phyloP scores from a whole-genome alignment of 2,888 invertebrate genomes.

The Spialia ferax region DNA sequence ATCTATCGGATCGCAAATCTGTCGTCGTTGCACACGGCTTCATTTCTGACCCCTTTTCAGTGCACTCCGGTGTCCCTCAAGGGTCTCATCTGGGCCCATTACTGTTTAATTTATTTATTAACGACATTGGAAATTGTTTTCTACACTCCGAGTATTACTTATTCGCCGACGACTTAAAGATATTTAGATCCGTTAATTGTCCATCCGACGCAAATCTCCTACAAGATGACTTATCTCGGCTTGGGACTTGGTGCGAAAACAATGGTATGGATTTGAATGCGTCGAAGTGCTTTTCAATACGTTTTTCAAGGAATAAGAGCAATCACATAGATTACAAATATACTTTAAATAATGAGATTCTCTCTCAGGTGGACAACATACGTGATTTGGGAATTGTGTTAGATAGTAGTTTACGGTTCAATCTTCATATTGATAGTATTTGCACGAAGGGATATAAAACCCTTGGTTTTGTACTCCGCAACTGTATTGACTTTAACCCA shows the following conservation, averaged over 20 bases:
- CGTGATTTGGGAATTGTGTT: neutral
- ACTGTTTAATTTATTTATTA: conserved; percentile 29
- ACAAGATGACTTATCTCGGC: neutral
- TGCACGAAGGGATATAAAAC: neutral
- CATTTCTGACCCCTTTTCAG: conserved; percentile 7
- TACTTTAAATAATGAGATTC: neutral
- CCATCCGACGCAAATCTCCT: neutral
- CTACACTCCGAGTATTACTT: neutral
- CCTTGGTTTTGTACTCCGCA: conserved; percentile 4
- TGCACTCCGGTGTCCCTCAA: conserved; percentile 31
- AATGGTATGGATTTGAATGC: neutral
- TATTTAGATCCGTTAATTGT: neutral
- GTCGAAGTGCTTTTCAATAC: neutral
- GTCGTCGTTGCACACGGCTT: conserved; percentile 21
- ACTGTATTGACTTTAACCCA: neutral
- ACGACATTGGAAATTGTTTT: conserved; percentile 27
- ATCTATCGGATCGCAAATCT: conserved; percentile 18
- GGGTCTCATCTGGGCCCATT: conserved; percentile 31
- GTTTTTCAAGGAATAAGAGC: neutral
- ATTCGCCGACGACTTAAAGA: conserved; percentile 16
- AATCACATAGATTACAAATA: neutral
- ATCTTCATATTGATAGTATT: neutral
- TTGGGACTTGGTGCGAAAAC: neutral
- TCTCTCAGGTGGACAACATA: neutral
- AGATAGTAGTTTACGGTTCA: neutral